Percentiles rank a stretch among this genome's conserved stretches.
Evolutionary conservation across 2,113 vertebrate species (phyloP).

Genomic region (Eretmochelys imbricata): DNA sequence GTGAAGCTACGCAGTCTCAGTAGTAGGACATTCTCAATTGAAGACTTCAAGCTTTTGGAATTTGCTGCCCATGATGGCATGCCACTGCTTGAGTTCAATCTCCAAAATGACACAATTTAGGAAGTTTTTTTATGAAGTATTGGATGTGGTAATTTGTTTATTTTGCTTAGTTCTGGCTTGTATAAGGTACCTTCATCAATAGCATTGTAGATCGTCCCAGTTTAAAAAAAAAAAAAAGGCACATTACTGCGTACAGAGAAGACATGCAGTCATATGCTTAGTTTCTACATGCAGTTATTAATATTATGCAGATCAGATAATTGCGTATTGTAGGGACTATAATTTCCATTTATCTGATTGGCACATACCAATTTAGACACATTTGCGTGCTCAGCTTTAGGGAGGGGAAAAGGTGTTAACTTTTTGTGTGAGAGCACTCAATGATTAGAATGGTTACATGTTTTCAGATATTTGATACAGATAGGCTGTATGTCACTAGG

Average conservation of each 20-base stretch:
- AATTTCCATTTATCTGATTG: not conserved
- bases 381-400: not conserved
- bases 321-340: not conserved
- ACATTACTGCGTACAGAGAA: fast-evolving
- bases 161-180: not conserved
- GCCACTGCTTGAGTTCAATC: fast-evolving
- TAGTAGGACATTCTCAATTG: not conserved
- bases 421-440: not conserved
- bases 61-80: not conserved
- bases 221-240: not conserved
- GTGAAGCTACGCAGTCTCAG: not conserved
- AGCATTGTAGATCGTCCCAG: not conserved
- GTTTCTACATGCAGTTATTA: not conserved
- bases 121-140: not conserved
- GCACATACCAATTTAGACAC: not conserved
- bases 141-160: not conserved
- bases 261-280: not conserved
- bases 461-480: not conserved
- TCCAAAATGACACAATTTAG: not conserved
- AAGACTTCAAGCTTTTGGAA: not conserved
- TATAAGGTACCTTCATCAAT: not conserved
- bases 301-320: not conserved
- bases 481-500: not conserved
- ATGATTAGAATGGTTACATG: not conserved
- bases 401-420: not conserved